Base-by-base conservation (phyloP, 2,888 invertebrate species). In the Plebejus melissa region DNA sequence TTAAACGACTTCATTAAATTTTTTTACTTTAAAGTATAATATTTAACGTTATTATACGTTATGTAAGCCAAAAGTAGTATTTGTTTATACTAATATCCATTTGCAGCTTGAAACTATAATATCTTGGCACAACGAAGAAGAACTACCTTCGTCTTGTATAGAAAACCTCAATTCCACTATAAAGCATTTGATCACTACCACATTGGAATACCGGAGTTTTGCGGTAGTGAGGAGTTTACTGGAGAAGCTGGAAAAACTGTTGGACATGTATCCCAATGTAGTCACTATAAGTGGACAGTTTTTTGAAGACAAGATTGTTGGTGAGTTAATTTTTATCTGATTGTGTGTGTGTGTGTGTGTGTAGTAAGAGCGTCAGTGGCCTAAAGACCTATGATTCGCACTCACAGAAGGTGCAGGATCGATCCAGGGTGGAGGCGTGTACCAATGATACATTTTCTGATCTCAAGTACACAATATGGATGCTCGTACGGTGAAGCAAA, bases 51-150 rank as follows among this genome's bases (percentile, higher is more conserved):
- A n/a, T n/a, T n/a, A 41, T 2, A 41, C 41, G 41, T 41, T 9
- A 41, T 41, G 41, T 41, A 41, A 9, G 9, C 9, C 9, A 41
- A 41, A 41, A 41, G 50, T 50, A 50, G 50, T 22, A 28, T 36
- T 22, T 11, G 50, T 69, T 57, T 46, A 32, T 65, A 28, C 9
- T 11, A 16, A 28, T 16, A 0, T 75, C 22, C 5, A 50, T 50
- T 82, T 82, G 38, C 77, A 87, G 87, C 76, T 86, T 0, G 82
- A 84, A 36, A 83, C 83, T 0, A 69, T 86, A 36, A 76, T 83
- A 16, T 75, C 76, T n/a, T 86, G 86, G 86, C 76, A 77, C 4
- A 79, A 81, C 32, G 77, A 32, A 32, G 54, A 72, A 22, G 70
- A 70, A 70, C 41, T 70, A 32, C 54, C 72, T 7, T 16, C 72